phyloP scores from a whole-genome alignment of 2,888 invertebrate genomes.

The Melipona beecheii region DNA sequence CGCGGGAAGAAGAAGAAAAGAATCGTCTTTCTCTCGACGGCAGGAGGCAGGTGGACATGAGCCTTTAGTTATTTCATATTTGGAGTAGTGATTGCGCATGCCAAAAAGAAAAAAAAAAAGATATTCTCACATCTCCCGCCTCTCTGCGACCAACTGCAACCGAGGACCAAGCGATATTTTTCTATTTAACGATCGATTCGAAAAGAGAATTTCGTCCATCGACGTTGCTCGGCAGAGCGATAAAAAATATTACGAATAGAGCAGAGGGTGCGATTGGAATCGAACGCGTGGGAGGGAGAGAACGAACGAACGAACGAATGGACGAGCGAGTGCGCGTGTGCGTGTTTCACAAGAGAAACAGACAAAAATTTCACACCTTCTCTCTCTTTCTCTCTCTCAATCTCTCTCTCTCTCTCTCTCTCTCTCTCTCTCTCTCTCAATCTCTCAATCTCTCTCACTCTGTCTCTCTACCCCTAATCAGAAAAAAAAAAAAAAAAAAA shows the following conservation, averaged over 20 bases:
- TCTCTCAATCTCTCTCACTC: not conserved
- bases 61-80: slow-evolving; percentile 83
- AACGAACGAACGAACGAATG: slow-evolving; percentile 52
- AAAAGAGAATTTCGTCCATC: slow-evolving; percentile 68
- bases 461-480: slow-evolving; percentile 24
- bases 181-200: slow-evolving; percentile 70
- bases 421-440: slow-evolving; percentile 27
- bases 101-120: slow-evolving; percentile 64
- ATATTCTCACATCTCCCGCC: slow-evolving; percentile 84
- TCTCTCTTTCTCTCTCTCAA: slow-evolving; percentile 34
- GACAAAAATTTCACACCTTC: slow-evolving; percentile 45
- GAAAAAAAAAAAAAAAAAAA: slow-evolving; percentile 58
- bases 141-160: slow-evolving; percentile 82
- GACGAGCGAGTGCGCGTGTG: slow-evolving; percentile 66
- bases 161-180: slow-evolving; percentile 78
- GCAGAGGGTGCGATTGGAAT: slow-evolving; percentile 59
- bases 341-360: slow-evolving; percentile 51
- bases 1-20: not conserved
- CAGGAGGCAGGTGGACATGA: slow-evolving; percentile 79
- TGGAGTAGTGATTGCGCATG: slow-evolving; percentile 84
- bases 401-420: slow-evolving; percentile 34
- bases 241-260: slow-evolving; percentile 50
- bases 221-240: slow-evolving; percentile 71
- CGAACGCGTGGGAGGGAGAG: slow-evolving; percentile 68
- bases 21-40: slow-evolving; percentile 60